phyloP scores from a whole-genome alignment of 2,888 invertebrate genomes.

The Ornithoptera priamus region DNA sequence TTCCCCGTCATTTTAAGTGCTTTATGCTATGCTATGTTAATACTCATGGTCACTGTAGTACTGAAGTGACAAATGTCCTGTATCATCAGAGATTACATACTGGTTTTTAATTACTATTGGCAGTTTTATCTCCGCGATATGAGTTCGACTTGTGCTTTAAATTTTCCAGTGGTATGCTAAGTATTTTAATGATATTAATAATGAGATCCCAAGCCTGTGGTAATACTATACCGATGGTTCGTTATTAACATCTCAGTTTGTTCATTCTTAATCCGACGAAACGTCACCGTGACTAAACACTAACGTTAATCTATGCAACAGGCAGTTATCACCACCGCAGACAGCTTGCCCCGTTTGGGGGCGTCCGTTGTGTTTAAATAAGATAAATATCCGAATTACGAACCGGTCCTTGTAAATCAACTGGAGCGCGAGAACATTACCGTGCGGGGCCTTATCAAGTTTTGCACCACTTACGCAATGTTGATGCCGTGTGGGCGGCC shows the following conservation, averaged over 20 bases:
- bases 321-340: conserved; percentile 28
- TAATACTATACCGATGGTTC: background rate
- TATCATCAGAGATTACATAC: no score
- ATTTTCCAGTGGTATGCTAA: no score
- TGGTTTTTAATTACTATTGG: no score
- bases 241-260: background rate
- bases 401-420: conserved; percentile 60
- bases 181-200: no score
- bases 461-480: conserved; percentile 50
- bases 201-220: no score
- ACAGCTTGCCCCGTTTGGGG: conserved; percentile 37
- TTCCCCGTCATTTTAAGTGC: no score
- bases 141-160: no score
- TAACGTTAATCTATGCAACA: conserved; percentile 18
- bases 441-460: conserved; percentile 35
- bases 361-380: conserved; percentile 45
- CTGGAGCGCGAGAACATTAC: conserved; percentile 70
- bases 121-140: no score
- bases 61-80: no score
- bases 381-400: conserved; percentile 45
- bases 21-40: no score
- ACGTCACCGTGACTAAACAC: conserved; percentile 24
- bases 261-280: conserved; percentile 12
- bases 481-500: conserved; percentile 47
- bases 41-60: no score